A percentile compares a stretch with the other conserved stretches of the same genome.
These are phyloP conservation scores for Maconellicoccus hirsutus DNA, from an alignment of 1,140 invertebrate species.

Conservation along the genomic window DNA sequence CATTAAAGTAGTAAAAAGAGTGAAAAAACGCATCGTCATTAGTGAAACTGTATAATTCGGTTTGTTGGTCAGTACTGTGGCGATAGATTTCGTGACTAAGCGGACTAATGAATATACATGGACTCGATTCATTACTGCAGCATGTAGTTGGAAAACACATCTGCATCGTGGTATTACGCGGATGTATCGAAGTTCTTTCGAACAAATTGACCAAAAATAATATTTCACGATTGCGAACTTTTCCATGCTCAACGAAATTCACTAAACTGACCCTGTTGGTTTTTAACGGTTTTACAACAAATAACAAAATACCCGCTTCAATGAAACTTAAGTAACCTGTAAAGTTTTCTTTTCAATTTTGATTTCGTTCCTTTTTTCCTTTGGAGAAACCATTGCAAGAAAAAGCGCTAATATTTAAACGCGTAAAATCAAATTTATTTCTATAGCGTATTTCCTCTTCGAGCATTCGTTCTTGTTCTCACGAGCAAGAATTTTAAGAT, in stretches of 20 bases:
- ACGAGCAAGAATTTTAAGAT: not conserved
- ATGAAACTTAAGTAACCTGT: not conserved
- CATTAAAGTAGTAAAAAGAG: not conserved
- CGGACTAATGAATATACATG: too few species aligned
- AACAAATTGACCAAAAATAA: not conserved
- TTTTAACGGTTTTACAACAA: not conserved
- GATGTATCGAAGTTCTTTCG: not conserved
- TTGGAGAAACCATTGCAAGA: not conserved
- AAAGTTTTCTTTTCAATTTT: not conserved
- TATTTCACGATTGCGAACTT: not conserved
- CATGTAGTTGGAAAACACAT: too few species aligned
- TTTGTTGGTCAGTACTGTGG: not conserved
- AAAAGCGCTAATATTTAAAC: not conserved
- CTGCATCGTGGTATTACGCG: too few species aligned
- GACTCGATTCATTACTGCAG: too few species aligned
- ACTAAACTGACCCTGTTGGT: not conserved
- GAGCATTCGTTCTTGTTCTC: not conserved
- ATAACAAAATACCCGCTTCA: not conserved
- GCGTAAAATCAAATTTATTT: not conserved
- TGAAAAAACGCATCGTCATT: not conserved
- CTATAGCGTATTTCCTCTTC: not conserved
- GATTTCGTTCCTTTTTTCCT: not conserved
- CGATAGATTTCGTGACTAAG: not conserved
- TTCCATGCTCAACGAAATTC: not conserved
- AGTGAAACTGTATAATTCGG: not conserved